These are phyloP conservation scores for Drosophila neocordata DNA, from an alignment of 1,140 invertebrate species.

Conservation along the genomic window DNA sequence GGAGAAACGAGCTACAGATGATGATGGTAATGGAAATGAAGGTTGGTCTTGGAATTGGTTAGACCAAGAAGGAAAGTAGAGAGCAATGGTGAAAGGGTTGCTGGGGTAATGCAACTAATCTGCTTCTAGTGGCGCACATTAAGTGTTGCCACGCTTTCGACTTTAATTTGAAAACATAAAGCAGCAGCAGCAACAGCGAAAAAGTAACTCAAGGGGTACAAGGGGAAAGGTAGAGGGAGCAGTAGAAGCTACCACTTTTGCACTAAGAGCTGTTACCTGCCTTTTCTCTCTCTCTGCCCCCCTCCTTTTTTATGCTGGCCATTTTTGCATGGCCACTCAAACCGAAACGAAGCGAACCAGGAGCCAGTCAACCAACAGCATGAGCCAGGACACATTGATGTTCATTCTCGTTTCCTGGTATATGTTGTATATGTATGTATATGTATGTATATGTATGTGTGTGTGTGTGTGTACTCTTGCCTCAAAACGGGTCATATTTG, in stretches of 20 bases:
- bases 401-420: constrained; percentile 12
- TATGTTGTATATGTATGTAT: neutral
- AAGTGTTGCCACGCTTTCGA: constrained; percentile 80
- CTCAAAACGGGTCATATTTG: constrained; percentile 73
- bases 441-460: neutral
- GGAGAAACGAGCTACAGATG: constrained; percentile 13
- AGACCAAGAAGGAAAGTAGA: too few species aligned
- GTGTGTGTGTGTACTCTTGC: constrained; percentile 11
- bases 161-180: constrained; percentile 81
- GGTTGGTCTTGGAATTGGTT: neutral
- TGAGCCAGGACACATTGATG: constrained; percentile 10
- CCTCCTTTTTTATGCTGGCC: constrained; percentile 33
- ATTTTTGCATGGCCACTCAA: constrained; percentile 70
- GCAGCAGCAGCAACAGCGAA: constrained; percentile 35
- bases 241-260: constrained; percentile 48
- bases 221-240: too few species aligned
- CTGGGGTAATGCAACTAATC: constrained; percentile 78
- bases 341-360: constrained; percentile 17
- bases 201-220: neutral
- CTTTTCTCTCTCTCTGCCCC: constrained; percentile 25
- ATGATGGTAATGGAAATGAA: constrained; percentile 7
- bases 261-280: constrained; percentile 30
- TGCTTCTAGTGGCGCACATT: constrained; percentile 80
- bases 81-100: too few species aligned
- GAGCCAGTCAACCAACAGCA: constrained; percentile 4